These are phyloP conservation scores for Drosophila greeni DNA, from an alignment of 2,888 invertebrate genomes.

Conservation along the genomic window DNA sequence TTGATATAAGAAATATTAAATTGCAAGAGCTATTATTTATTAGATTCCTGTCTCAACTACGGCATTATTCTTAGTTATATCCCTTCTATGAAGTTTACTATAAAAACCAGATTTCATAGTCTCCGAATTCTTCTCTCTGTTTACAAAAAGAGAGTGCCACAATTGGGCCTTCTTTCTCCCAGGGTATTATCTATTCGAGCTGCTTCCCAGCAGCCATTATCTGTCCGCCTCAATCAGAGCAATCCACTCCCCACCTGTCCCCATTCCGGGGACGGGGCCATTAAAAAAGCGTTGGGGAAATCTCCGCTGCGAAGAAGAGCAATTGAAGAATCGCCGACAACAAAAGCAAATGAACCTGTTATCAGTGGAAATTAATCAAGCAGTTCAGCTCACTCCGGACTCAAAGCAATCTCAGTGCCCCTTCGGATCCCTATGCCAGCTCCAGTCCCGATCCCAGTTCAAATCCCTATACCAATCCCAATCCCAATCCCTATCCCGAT, in stretches of 20 bases:
- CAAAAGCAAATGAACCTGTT: constrained; percentile 75
- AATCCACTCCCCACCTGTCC: constrained; percentile 38
- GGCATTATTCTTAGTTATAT: neutral
- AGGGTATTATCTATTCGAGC: constrained; percentile 30
- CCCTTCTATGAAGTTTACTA: neutral
- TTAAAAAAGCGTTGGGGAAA: constrained; percentile 7
- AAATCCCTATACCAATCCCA: constrained; percentile 7
- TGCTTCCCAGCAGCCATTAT: constrained; percentile 43
- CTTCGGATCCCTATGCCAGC: constrained; percentile 6
- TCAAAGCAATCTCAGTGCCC: constrained; percentile 22
- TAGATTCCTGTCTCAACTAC: too few species aligned
- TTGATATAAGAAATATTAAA: neutral
- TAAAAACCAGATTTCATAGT: neutral
- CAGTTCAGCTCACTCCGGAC: constrained; percentile 44
- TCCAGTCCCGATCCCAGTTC: constrained; percentile 24
- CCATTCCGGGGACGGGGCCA: constrained; percentile 19
- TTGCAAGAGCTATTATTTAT: neutral
- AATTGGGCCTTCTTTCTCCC: constrained; percentile 7
- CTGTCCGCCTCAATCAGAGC: constrained; percentile 62
- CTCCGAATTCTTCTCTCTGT: neutral
- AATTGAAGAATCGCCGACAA: constrained; percentile 65
- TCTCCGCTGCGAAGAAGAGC: constrained; percentile 47
- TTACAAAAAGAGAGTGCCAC: neutral
- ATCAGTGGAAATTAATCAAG: constrained; percentile 73
- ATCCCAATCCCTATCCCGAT: constrained; percentile 20